Conservation (phyloP, 2,113 vertebrate genomes). For the Crotalus tigris region DNA sequence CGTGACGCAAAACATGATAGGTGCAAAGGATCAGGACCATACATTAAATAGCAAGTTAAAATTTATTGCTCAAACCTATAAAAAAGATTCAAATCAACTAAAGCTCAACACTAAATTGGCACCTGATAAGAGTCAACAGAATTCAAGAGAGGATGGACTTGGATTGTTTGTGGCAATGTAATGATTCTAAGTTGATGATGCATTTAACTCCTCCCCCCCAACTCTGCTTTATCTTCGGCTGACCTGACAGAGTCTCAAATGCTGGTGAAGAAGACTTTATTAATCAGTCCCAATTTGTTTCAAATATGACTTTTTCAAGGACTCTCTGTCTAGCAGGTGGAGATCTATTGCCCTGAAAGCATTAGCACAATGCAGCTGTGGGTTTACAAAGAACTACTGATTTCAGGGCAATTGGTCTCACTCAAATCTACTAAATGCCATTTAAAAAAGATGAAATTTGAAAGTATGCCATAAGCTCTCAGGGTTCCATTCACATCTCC, state of each 20-base stretch:
- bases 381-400: background rate
- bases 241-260: background rate
- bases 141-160: background rate
- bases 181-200: background rate
- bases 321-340: background rate
- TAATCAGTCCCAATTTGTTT: background rate
- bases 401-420: background rate
- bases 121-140: background rate
- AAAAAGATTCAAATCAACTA: background rate
- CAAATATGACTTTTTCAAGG: background rate
- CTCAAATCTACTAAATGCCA: background rate
- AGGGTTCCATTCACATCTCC: background rate
- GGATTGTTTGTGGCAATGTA: background rate
- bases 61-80: background rate
- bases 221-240: background rate
- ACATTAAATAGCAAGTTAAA: background rate
- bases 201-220: background rate
- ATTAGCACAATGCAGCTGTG: background rate
- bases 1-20: background rate
- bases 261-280: background rate
- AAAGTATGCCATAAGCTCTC: background rate
- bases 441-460: background rate
- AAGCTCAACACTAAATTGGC: background rate
- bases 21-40: background rate
- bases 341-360: background rate